Conservation (phyloP, 2,113 vertebrate genomes). For the Alces alces region DNA sequence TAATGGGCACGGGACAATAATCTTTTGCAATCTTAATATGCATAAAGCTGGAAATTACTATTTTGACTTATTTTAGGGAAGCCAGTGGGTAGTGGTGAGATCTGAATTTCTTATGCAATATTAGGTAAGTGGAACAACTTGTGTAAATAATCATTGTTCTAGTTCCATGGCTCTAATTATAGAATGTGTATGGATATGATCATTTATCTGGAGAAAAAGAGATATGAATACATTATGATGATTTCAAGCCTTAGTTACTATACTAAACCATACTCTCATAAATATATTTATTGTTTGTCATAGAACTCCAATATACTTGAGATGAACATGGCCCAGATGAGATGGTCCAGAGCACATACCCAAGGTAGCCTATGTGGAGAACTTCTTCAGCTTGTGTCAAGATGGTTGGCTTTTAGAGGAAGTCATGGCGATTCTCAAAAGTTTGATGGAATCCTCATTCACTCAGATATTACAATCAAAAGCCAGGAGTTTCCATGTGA, state of each 20-base stretch:
- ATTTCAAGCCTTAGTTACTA: background rate
- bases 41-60: background rate
- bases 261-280: background rate
- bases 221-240: background rate
- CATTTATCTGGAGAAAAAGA: background rate
- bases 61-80: background rate
- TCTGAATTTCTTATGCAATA: background rate
- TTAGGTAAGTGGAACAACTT: background rate
- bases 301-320: background rate
- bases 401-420: background rate
- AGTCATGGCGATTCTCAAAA: background rate
- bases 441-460: background rate
- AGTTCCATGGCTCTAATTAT: background rate
- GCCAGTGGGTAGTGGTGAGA: accelerated
- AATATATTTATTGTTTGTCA: background rate
- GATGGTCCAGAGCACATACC: background rate
- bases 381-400: background rate
- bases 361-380: background rate
- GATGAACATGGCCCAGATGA: background rate
- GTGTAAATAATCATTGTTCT: background rate
- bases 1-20: background rate
- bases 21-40: background rate
- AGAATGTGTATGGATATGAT: background rate
- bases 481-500: background rate
- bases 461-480: background rate